Base-by-base conservation (phyloP, 2,113 vertebrate species). In the Propithecus coquereli region DNA sequence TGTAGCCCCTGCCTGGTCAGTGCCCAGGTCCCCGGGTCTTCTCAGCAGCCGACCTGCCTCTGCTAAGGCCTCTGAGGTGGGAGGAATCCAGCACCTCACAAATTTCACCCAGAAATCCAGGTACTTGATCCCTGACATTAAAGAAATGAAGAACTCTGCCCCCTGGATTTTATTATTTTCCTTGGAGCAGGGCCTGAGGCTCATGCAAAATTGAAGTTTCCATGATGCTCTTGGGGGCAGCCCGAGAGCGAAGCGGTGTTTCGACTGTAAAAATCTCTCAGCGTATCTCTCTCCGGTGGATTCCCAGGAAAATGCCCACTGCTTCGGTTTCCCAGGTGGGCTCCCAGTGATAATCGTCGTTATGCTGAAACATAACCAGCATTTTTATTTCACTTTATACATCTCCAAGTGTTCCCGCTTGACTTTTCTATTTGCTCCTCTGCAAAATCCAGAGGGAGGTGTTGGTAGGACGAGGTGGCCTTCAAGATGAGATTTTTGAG, bases 91-190 rank as follows among this genome's bases (percentile, higher is more conserved):
- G 5, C 1, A 32, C 12, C 71, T 84, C 52, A 61, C 59, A 84
- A 93, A 63, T 85, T 81, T 61, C 37, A 94, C 70, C 52, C 47
- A 73, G 40, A 82, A 95, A 86, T 52, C 45, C 45, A 79, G 71
- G 65, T 76, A 45, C 52, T 90, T 94, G 81, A 94, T 89, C 61
- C 66, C 30, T 86, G 47, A 50, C 30, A 82, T 54, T 76, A 77
- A 84, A 95, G 89, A 87, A 81, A 94, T 57, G 37, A 59, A 86
- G 54, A 94, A 70, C 30, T 61, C 47, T 79, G 61, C 22, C 34
- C n/a, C 50, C 45, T 83, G 52, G 25, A 57, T 87, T 96, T 91
- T 79, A 81, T 59, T 90, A 73, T 90, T 90, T 95, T 85, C 16
- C 94, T 86, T 96, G 84, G 80, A 71, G 32, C 34, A 86, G 27